Conservation (phyloP, 2,888 invertebrate species). For the Prosopocoilus inquinatus region DNA sequence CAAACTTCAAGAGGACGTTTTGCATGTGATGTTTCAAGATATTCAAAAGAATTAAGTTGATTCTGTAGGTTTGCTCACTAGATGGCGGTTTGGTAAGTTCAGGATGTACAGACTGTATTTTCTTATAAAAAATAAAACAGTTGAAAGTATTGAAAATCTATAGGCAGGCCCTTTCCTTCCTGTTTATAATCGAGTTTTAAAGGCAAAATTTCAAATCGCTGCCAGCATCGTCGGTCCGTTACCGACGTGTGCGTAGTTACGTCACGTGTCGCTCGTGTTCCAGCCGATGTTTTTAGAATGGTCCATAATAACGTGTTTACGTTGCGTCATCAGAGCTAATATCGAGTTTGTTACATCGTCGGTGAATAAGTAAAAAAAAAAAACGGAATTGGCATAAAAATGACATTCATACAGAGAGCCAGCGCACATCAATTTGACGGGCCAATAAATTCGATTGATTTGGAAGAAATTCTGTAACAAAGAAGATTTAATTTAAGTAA, state of each 20-base stretch:
- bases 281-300: background rate
- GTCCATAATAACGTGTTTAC: background rate
- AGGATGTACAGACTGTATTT: constrained; percentile 24
- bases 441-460: no score
- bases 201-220: background rate
- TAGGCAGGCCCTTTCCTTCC: constrained; percentile 23
- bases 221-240: background rate
- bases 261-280: background rate
- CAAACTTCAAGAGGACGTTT: no score
- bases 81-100: constrained; percentile 25
- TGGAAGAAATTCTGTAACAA: no score
- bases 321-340: no score
- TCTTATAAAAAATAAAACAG: constrained; percentile 27
- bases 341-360: no score
- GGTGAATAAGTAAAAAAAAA: no score
- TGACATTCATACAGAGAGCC: no score
- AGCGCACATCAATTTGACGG: no score
- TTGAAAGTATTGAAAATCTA: constrained; percentile 22
- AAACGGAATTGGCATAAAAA: no score
- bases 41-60: background rate
- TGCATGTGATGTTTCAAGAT: no score
- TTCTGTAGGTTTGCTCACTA: constrained; percentile 12
- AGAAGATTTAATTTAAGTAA: no score
- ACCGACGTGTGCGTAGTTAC: background rate
- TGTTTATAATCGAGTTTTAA: constrained; percentile 1